Evolutionary conservation across 2,113 vertebrate species (phyloP).

Genomic region (Sylvicapra grimmia): DNA sequence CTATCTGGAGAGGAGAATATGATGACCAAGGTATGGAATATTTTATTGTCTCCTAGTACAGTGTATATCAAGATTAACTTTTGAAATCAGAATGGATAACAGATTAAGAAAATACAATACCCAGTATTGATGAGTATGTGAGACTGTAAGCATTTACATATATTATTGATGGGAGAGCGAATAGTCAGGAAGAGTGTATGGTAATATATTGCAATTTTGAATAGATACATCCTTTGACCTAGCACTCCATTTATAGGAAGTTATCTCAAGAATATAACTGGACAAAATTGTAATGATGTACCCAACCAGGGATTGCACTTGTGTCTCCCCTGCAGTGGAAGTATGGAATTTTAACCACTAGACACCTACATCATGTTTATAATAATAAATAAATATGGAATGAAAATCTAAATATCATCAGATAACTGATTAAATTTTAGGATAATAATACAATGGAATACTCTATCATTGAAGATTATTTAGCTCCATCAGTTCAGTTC

Average conservation of each 20-base stretch:
- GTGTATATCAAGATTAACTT: neutral
- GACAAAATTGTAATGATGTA: neutral
- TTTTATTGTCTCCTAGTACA: neutral
- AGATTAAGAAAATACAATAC: neutral
- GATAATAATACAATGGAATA: neutral
- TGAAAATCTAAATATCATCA: neutral
- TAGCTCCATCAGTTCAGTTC: neutral
- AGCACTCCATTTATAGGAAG: neutral
- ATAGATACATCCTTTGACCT: neutral
- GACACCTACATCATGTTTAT: neutral
- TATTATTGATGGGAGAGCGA: neutral
- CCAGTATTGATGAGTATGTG: neutral
- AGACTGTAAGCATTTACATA: neutral
- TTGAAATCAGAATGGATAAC: neutral
- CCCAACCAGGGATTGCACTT: neutral
- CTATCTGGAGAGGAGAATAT: constrained; percentile 93
- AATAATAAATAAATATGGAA: neutral
- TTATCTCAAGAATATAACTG: neutral
- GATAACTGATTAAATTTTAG: neutral
- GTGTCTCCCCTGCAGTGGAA: neutral
- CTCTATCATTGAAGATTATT: neutral
- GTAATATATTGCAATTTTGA: neutral
- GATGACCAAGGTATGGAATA: constrained; percentile 78
- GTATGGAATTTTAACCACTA: neutral
- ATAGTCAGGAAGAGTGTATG: neutral